Base-by-base conservation (phyloP, 2,888 invertebrate genomes). In the Monopis laevigella region DNA sequence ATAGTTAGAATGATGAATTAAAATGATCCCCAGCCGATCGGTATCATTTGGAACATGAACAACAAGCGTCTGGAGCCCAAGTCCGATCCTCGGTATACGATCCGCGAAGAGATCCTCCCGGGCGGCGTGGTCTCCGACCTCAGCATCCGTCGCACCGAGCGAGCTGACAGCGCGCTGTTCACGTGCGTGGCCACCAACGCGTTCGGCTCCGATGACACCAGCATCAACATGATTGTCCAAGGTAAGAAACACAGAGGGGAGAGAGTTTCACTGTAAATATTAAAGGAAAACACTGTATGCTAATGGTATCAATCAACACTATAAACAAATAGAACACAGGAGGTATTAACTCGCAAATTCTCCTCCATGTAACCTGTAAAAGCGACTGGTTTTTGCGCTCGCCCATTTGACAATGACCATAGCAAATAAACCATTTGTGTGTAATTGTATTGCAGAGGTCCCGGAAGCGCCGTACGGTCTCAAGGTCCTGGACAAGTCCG, bases 41-140 rank as follows among this genome's bases (percentile, higher is more conserved):
- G 94, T 51, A 94, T 96, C 49, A 83, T 93, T 47, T 96, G 96
- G 95, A 94, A 93, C 78, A 94, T 94, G 87, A 93, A 95, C 75
- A 93, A 93, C 75, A 93, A 93, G 73, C 88, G 94, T 18, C 81
- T 95, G 50, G 95, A 96, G 69, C 90, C 93, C 40, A 93, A 94
- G 73, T 88, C 89, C 46, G 93, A 95, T 63, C 91, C 91, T 39
- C 87, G 92, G 39, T 92, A 91, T 68, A 92, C 92, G 7, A 91
- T 92, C 48, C 84, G 92, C 44, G 94, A 94, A 69, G 94, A 95
- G 71, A 93, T 93, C 55, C 69, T 93, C 41, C 89, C 90, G 0
- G 92, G 92, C 51, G 94, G 95, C 43, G 93, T 94, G 4, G 82
- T 93, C 53, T 93, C 93, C 16, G 93, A 93, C 58, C 82, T 96